Evolutionary conservation across 2,113 vertebrate species (phyloP).

Genomic region (Asarcornis scutulata): DNA sequence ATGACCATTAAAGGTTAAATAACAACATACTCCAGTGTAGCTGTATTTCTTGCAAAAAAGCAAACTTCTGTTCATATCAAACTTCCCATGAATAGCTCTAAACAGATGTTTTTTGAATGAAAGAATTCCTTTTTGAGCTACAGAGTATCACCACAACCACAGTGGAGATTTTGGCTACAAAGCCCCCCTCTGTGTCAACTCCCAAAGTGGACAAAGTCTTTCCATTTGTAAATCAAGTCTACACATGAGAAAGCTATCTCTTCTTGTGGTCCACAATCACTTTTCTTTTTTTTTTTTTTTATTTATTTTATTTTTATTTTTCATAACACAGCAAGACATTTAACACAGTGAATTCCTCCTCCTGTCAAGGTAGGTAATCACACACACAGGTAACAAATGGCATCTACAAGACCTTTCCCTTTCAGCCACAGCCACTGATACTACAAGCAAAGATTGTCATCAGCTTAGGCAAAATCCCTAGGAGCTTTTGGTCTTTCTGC

Average conservation of each 20-base stretch:
- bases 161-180: not conserved
- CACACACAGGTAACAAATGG: not conserved
- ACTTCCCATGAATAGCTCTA: not conserved
- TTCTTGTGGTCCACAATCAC: not conserved
- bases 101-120: not conserved
- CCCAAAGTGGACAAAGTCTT: not conserved
- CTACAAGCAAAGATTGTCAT: not conserved
- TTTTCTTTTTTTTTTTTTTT: too few species aligned
- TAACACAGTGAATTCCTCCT: not conserved
- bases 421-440: not conserved
- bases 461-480: not conserved
- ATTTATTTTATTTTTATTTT: not conserved
- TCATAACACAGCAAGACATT: not conserved
- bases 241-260: not conserved
- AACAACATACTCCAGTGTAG: not conserved
- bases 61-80: not conserved
- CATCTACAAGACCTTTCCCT: not conserved
- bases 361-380: not conserved
- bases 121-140: not conserved
- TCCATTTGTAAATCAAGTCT: not conserved
- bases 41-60: not conserved
- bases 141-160: not conserved
- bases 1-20: not conserved
- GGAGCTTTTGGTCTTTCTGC: not conserved
- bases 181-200: not conserved